Conservation (phyloP, 2,113 vertebrate genomes). For the Apodemus sylvaticus region DNA sequence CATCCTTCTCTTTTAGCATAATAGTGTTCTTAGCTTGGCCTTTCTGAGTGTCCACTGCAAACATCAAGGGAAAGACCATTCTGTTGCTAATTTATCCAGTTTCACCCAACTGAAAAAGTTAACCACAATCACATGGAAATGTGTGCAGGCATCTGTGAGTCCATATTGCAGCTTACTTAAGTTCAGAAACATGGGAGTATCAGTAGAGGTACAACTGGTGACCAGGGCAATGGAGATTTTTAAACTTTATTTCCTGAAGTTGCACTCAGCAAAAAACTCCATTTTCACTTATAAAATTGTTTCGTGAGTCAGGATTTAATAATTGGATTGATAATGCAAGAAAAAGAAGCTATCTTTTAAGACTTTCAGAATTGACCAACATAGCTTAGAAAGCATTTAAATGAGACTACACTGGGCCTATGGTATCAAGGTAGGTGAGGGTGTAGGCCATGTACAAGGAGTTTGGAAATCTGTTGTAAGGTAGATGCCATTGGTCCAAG, state of each 20-base stretch:
- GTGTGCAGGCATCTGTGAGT: rapidly evolving
- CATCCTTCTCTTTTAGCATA: not conserved
- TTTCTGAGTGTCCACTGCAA: not conserved
- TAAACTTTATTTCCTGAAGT: not conserved
- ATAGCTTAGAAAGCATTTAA: not conserved
- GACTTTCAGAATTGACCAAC: not conserved
- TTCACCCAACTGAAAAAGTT: not conserved
- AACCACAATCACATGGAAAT: not conserved
- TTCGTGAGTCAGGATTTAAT: not conserved
- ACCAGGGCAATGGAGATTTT: not conserved
- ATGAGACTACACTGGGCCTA: not conserved
- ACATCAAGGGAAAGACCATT: not conserved
- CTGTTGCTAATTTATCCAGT: not conserved
- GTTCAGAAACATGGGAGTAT: not conserved
- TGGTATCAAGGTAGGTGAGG: not conserved
- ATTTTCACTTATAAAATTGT: not conserved
- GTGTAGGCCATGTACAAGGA: rapidly evolving
- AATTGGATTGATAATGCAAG: not conserved
- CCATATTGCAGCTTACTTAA: not conserved
- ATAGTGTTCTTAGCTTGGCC: not conserved
- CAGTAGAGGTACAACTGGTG: not conserved
- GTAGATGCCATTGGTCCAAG: not conserved
- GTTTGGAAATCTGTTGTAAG: not conserved
- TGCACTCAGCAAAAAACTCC: not conserved
- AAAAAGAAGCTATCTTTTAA: not conserved